Evolutionary conservation across 2,888 invertebrate species (phyloP), one percentile per base, ranked within the genome.

Genomic region (Acanthosoma haemorrhoidale): DNA sequence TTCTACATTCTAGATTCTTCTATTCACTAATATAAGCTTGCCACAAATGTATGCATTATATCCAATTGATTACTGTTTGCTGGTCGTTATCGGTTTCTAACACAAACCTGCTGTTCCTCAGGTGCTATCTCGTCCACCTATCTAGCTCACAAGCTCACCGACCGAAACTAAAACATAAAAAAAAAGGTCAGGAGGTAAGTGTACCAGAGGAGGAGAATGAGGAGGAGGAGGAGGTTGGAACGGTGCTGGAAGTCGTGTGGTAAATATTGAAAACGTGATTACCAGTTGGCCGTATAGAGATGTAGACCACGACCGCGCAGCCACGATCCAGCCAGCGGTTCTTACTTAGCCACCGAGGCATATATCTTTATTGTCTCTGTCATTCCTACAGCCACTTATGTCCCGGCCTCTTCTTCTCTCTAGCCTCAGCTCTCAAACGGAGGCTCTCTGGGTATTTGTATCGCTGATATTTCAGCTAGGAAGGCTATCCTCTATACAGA

Each of bases 221-320:
- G n/a, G n/a, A n/a, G n/a, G n/a, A n/a, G n/a, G n/a, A 9, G 36
- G 8, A 9, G 6, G 59, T 15, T 59, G 59, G 8, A 32, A 61
- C 18, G 61, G 36, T 21, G 61, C 18, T 13, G 36, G 11, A 61
- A 51, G 67, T 67, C 67, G 67, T 67, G 61, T 61, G 61, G 66
- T 66, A 69, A 70, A 67, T 68, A 73, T 71, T 66, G 69, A 60
- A 58, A 67, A 70, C 70, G 69, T 63, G 73, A 70, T 60, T 61
- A 70, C 66, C 39, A 66, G 72, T 51, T 51, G 51, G 51, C 51
- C 36, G 59, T 43, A 71, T 71, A 70, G 68, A 73, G 71, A 69
- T 72, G 39, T 60, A 73, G 68, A 32, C 25, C 61, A 61, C 61
- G 61, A 61, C 61, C 59, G 6, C 21, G 36, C 18, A 25, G 32